Conservation (phyloP, 2,888 invertebrate genomes). For the Erynnis tages region DNA sequence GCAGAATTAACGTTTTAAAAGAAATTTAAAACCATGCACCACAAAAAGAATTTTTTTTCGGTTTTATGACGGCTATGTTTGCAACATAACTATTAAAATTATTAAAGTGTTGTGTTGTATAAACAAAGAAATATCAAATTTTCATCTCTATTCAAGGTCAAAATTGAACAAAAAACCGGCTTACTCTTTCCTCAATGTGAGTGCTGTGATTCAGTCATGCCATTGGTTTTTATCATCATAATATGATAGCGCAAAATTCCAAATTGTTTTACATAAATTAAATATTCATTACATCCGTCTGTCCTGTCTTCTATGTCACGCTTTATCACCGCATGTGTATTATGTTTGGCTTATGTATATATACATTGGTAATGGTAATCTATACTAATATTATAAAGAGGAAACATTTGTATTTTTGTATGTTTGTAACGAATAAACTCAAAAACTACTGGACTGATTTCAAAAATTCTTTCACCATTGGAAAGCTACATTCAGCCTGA, state of each 20-base stretch:
- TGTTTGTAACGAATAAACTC: neutral
- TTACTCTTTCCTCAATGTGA: neutral
- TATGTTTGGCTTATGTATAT: neutral
- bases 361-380: neutral
- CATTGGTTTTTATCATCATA: conserved; percentile 15
- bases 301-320: conserved; percentile 16
- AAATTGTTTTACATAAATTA: conserved; percentile 13
- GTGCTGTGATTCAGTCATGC: conserved; percentile 4
- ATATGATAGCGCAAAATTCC: conserved; percentile 9
- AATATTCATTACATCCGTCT: conserved; percentile 7
- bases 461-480: no score
- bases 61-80: no score
- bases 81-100: no score
- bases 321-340: neutral
- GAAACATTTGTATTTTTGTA: neutral
- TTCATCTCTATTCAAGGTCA: neutral
- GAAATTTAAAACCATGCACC: no score
- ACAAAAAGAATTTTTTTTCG: no score
- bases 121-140: no score
- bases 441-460: no score
- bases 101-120: no score
- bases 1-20: no score
- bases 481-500: no score
- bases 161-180: neutral
- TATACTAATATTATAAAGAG: no score